A percentile compares a stretch with the other conserved stretches of the same genome.
Evolutionary conservation across 2,797 vertebrate genomes (phyloP).

Genomic region (Tarsius wallacei): DNA sequence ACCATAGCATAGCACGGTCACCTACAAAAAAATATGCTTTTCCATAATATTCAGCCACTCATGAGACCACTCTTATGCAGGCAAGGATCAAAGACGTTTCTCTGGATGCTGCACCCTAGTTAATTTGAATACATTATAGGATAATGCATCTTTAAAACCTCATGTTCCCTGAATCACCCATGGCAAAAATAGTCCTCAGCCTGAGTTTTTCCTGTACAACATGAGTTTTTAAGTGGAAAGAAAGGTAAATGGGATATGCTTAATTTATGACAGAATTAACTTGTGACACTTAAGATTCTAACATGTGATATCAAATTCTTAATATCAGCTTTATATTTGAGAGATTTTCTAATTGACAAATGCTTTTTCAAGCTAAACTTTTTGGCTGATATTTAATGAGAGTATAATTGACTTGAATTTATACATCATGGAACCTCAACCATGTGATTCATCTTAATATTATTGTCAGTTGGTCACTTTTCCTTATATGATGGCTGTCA

Average conservation of each 20-base stretch:
- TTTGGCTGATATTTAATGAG: conserved; percentile 66
- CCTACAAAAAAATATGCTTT: conserved; percentile 2
- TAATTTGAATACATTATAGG: conserved; percentile 61
- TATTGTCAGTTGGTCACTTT: conserved; percentile 46
- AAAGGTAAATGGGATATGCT: conserved; percentile 4
- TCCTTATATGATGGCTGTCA: conserved; percentile 23
- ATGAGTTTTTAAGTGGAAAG: conserved; percentile 7
- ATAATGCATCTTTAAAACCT: conserved; percentile 44
- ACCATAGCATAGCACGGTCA: not conserved
- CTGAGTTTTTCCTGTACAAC: conserved; percentile 21
- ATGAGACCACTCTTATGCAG: not conserved
- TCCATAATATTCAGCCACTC: not conserved
- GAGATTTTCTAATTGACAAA: conserved; percentile 73
- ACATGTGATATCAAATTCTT: conserved; percentile 53
- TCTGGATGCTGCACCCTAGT: conserved; percentile 28
- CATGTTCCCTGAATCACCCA: conserved; percentile 24
- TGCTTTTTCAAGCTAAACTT: conserved; percentile 71
- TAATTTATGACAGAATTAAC: conserved; percentile 66
- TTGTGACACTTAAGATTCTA: conserved; percentile 42
- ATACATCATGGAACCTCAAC: conserved; percentile 53
- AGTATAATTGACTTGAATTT: conserved; percentile 73
- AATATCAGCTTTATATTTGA: conserved; percentile 70
- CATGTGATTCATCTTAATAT: conserved; percentile 61
- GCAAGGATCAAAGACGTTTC: conserved; percentile 18
- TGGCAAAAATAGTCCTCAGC: conserved; percentile 52